Percentiles rank a stretch among this genome's conserved stretches.
These are phyloP conservation scores for Clarias gariepinus DNA, from an alignment of 2,113 vertebrate species.

Conservation along the genomic window DNA sequence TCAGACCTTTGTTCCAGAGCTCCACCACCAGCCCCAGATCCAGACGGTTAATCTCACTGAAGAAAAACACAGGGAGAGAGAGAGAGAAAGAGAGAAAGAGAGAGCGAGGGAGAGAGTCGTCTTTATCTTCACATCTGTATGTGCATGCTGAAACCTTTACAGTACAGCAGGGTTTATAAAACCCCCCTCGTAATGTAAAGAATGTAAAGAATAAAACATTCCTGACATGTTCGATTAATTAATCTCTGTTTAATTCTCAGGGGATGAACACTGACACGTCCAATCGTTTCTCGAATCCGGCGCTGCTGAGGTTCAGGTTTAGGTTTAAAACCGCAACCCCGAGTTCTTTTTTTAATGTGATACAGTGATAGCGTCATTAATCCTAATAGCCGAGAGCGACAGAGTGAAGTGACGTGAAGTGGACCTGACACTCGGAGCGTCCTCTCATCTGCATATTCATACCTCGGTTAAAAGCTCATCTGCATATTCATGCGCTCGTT, in stretches of 20 bases:
- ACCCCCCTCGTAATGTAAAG: too few relatives aligned
- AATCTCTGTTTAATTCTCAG: not conserved
- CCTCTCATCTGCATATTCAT: slow-evolving; percentile 25
- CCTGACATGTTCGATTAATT: too few relatives aligned
- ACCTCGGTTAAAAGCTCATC: slow-evolving; percentile 20
- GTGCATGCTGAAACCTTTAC: too few relatives aligned
- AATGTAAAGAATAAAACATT: too few relatives aligned
- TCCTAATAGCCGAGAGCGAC: not conserved
- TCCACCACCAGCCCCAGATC: slow-evolving; percentile 93
- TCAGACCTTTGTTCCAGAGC: slow-evolving; percentile 97
- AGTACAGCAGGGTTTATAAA: too few relatives aligned
- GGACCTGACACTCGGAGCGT: not conserved
- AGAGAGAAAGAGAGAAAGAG: too few relatives aligned
- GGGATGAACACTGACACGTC: not conserved
- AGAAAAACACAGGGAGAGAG: slow-evolving; percentile 40
- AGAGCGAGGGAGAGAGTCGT: too few relatives aligned
- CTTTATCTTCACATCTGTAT: too few relatives aligned
- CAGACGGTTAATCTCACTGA: slow-evolving; percentile 91
- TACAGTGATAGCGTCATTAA: not conserved
- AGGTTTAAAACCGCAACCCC: not conserved
- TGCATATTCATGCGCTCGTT: slow-evolving; percentile 27
- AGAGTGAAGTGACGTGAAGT: not conserved
- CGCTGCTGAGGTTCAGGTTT: not conserved
- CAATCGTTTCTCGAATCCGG: not conserved
- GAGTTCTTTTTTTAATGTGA: not conserved